A percentile compares a stretch with the other conserved stretches of the same genome.
Evolutionary conservation across 2,888 invertebrate species (phyloP).

Genomic region (Eustalomyia histrio): DNA sequence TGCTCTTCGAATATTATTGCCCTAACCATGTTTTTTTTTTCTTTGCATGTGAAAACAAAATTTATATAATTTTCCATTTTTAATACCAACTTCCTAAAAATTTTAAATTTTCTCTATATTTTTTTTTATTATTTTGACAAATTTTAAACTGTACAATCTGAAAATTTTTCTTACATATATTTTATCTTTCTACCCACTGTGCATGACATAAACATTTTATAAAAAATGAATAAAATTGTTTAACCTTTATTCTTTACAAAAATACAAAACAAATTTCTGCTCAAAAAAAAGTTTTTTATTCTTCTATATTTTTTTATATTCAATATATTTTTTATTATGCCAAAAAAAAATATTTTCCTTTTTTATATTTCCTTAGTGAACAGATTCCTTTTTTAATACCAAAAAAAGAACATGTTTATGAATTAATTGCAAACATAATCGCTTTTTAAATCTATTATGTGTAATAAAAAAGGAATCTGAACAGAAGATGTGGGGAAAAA

Average conservation of each 20-base stretch:
- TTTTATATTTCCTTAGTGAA: not conserved
- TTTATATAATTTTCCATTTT: too few relatives aligned
- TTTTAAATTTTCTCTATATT: too few relatives aligned
- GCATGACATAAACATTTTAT: too few relatives aligned
- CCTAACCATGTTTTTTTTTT: too few relatives aligned
- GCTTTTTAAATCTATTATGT: not conserved
- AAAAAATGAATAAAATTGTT: not conserved
- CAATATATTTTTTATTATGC: not conserved
- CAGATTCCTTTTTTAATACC: not conserved
- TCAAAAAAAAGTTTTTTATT: not conserved
- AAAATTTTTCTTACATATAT: too few relatives aligned
- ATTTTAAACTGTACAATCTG: too few relatives aligned
- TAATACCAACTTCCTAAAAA: too few relatives aligned
- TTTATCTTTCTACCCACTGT: too few relatives aligned
- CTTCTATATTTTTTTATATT: not conserved
- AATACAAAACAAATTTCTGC: too few relatives aligned
- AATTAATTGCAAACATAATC: constrained; percentile 7
- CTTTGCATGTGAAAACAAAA: too few relatives aligned
- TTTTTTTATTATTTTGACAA: too few relatives aligned
- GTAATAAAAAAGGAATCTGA: not conserved
- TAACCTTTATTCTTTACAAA: not conserved
- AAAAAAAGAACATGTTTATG: constrained; percentile 1
- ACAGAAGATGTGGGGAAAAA: not conserved
- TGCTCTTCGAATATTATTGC: too few relatives aligned
- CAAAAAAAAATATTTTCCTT: not conserved